Evolutionary conservation across 1,140 invertebrate genomes (phyloP).

Genomic region (Orussus abietinus): DNA sequence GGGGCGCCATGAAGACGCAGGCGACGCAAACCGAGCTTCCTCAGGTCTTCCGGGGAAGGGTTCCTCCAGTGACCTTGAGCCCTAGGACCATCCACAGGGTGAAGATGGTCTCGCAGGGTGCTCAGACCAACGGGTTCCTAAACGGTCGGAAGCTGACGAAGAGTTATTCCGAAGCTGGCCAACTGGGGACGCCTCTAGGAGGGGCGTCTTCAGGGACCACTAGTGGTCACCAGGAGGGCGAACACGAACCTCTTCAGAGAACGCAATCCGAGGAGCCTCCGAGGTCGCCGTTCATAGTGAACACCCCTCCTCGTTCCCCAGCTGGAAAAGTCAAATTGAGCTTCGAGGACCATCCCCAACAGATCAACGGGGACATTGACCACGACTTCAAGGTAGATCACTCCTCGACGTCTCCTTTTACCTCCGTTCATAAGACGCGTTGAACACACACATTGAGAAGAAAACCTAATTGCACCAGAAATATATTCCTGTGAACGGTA

Average conservation of each 20-base stretch:
- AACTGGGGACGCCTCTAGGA: constrained; percentile 49
- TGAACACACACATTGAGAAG: too few relatives aligned
- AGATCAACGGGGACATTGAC: constrained; percentile 10
- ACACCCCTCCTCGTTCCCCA: constrained; percentile 39
- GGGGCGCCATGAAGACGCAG: constrained; percentile 85
- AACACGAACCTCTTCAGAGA: constrained; percentile 73
- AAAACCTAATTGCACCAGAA: too few relatives aligned
- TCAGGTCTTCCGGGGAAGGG: constrained; percentile 60
- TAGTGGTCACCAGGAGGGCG: constrained; percentile 48
- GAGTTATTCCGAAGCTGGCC: constrained; percentile 77
- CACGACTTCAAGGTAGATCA: too few relatives aligned
- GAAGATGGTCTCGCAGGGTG: constrained; percentile 83
- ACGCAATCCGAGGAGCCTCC: constrained; percentile 81
- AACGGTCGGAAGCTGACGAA: constrained; percentile 72
- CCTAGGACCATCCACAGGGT: constrained; percentile 65
- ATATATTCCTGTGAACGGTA: too few relatives aligned
- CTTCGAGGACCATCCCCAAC: too few relatives aligned
- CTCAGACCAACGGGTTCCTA: constrained; percentile 77
- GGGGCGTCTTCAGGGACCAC: too few relatives aligned
- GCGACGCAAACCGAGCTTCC: constrained; percentile 86
- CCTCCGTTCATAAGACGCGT: too few relatives aligned
- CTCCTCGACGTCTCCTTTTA: too few relatives aligned
- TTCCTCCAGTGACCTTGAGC: constrained; percentile 72
- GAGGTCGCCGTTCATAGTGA: constrained; percentile 63
- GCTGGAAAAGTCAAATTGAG: too few relatives aligned